These are phyloP conservation scores for Cosmopolites sordidus DNA, from an alignment of 2,888 invertebrate species.

Conservation along the genomic window DNA sequence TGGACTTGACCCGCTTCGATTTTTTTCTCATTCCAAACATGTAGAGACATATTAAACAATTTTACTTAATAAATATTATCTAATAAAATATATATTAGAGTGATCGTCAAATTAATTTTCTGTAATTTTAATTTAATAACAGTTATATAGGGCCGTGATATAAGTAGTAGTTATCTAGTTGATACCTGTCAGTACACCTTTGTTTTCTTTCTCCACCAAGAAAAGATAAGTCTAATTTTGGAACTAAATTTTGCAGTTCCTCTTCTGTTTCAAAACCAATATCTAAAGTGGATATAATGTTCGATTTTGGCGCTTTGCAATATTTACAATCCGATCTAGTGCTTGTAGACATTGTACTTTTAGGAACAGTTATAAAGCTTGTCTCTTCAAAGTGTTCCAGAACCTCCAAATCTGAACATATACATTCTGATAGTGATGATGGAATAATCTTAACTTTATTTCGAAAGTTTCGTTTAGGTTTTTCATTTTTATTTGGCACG, in stretches of 20 bases:
- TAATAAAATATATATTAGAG: no score
- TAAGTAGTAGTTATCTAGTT: no score
- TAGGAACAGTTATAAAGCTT: slow-evolving; percentile 9
- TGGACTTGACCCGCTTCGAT: no score
- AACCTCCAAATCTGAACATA: slow-evolving; percentile 21
- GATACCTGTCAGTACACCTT: not conserved
- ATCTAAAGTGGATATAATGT: slow-evolving; percentile 5
- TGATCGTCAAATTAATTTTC: no score
- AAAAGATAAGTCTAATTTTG: slow-evolving; percentile 23
- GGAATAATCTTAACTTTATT: slow-evolving; percentile 12
- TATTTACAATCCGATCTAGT: slow-evolving; percentile 22
- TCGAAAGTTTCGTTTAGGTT: slow-evolving; percentile 6
- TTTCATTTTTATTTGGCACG: slow-evolving; percentile 4
- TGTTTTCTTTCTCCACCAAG: slow-evolving; percentile 2
- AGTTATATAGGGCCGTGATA: no score
- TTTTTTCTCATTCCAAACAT: no score
- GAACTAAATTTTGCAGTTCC: slow-evolving; percentile 20
- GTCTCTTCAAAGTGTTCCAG: slow-evolving; percentile 4
- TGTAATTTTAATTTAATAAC: no score
- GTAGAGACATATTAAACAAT: no score
- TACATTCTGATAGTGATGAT: slow-evolving; percentile 4
- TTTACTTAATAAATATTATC: no score
- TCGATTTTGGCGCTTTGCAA: slow-evolving; percentile 5
- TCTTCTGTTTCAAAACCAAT: slow-evolving; percentile 18
- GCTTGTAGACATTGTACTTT: slow-evolving; percentile 26